Evolutionary conservation across 2,888 invertebrate species (phyloP), one percentile per base, ranked within the genome.

Genomic region (Cinara cedri): DNA sequence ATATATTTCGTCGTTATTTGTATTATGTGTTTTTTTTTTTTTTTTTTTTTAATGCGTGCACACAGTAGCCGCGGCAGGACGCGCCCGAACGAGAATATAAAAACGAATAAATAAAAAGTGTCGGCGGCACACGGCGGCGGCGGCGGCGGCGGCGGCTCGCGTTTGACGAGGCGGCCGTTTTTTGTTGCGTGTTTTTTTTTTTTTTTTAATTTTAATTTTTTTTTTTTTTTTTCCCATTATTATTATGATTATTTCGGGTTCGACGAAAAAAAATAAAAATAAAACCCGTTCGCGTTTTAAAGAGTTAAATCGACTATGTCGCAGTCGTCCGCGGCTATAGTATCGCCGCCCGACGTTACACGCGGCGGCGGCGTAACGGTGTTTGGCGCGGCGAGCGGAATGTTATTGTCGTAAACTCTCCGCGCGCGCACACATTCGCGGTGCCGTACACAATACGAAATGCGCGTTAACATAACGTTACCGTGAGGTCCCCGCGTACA

Each of bases 91-190:
- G 55, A 19, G 55, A 71, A 71, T 71, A 55, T 71, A 49, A 68
- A 70, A 71, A 71, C 71, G 71, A 71, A 71, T 71, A 71, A 71
- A 71, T 71, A 71, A 71, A 70, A 70, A 55, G 54, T 71, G 71
- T 71, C 71, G 71, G 71, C 24, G 66, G 42, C 65, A 65, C 65
- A 65, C 65, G 44, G 65, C 44, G 21, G 46, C 46, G 46, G 65
- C 44, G 14, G 49, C 68, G 34, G 70, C 65, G 66, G 65, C 44
- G 14, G 49, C 68, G 34, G 70, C 65, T 46, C 26, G 49, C 46
- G 51, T 68, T 71, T 71, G 71, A 71, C 71, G 71, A 55, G 55
- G 11, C 21, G 10, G 44, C 34, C 6, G 34, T 66, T 49, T 24
- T n/a, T n/a, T n/a, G n/a, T n/a, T n/a, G n/a, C n/a, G n/a, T n/a